Conservation (phyloP, 2,888 invertebrate species). For the Oegoconia quadripuncta region DNA sequence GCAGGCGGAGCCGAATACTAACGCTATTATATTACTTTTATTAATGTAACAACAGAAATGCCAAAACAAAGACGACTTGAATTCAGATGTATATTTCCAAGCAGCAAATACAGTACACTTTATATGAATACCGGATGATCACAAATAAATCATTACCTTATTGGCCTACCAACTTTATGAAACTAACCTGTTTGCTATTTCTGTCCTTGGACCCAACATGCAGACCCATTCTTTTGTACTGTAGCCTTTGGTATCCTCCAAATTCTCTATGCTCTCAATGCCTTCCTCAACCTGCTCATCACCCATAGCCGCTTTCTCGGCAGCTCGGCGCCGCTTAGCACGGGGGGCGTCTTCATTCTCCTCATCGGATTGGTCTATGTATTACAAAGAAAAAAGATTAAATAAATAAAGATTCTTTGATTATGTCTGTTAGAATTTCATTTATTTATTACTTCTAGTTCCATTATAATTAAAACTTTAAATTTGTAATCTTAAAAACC, state of each 20-base stretch:
- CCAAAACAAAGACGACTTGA: too few species aligned
- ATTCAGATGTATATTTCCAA: too few species aligned
- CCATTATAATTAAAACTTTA: too few species aligned
- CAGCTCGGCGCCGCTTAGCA: conserved; percentile 86
- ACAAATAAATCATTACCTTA: neutral
- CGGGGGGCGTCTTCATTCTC: conserved; percentile 83
- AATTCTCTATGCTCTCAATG: conserved; percentile 97
- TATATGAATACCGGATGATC: neutral
- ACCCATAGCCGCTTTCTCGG: conserved; percentile 93
- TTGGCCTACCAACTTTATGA: conserved; percentile 21
- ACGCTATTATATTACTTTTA: too few species aligned
- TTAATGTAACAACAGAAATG: too few species aligned
- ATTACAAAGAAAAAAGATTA: neutral
- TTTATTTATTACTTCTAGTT: too few species aligned
- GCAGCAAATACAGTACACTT: too few species aligned
- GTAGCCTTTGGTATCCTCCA: conserved; percentile 98
- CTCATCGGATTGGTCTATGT: conserved; percentile 87
- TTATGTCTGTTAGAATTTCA: too few species aligned
- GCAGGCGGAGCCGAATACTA: too few species aligned
- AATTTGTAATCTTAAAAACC: too few species aligned
- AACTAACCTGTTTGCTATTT: conserved; percentile 90
- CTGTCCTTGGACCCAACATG: conserved; percentile 96
- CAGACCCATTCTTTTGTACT: conserved; percentile 97
- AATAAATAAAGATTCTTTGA: too few species aligned
- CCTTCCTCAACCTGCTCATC: conserved; percentile 89